A percentile compares a stretch with the other conserved stretches of the same genome.
Conservation (phyloP, 2,797 vertebrate genomes). For the Rhinoraja longicauda region DNA sequence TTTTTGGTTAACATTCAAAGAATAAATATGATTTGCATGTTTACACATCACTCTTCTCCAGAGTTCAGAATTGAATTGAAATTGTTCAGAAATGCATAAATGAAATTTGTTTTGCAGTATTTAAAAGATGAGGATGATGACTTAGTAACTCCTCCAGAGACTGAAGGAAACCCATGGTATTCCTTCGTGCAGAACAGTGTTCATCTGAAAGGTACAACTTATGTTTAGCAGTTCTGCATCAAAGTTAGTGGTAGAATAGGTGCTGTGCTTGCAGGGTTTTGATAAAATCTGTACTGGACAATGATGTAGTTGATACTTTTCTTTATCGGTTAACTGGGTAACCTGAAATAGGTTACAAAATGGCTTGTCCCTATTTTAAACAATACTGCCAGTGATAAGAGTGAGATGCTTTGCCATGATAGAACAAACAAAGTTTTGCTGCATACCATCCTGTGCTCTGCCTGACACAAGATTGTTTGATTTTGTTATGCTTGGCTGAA, state of each 20-base stretch:
- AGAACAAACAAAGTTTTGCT: background rate
- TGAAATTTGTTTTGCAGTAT: constrained; percentile 64
- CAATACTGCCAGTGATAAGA: background rate
- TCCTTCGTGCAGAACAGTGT: constrained; percentile 79
- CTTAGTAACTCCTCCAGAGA: constrained; percentile 87
- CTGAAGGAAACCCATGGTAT: constrained; percentile 92
- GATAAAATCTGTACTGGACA: background rate
- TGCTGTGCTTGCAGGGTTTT: background rate
- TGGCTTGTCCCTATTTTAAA: background rate
- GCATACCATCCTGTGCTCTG: no score
- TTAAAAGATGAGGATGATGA: constrained; percentile 97
- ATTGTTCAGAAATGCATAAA: background rate
- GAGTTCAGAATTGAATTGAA: constrained; percentile 1
- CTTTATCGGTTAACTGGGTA: background rate
- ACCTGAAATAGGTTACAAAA: background rate
- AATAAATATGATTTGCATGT: background rate
- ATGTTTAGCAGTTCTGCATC: background rate
- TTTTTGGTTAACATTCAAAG: background rate
- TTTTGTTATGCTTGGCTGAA: background rate
- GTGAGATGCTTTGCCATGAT: background rate
- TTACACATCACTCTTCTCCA: background rate
- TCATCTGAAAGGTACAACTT: constrained; percentile 74
- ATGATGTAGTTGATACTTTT: background rate
- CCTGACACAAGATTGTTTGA: no score
- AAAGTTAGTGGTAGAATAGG: background rate